These are phyloP conservation scores for Ptyas mucosa DNA, from an alignment of 2,113 vertebrate genomes.

Conservation along the genomic window DNA sequence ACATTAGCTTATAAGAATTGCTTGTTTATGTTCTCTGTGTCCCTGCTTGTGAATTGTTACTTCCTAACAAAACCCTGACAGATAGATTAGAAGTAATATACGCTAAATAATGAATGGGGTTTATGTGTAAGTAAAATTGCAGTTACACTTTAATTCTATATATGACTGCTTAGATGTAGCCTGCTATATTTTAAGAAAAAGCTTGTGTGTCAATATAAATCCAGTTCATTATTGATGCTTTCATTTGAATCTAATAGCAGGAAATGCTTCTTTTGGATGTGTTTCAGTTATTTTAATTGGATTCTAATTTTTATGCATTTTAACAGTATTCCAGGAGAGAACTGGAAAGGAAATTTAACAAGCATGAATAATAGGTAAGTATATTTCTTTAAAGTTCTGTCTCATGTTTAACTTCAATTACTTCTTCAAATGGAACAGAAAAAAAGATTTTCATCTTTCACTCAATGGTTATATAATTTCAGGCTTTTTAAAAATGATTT, in stretches of 20 bases:
- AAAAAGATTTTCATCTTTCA: background rate
- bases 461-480: background rate
- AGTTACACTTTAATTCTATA: background rate
- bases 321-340: slow-evolving; percentile 77
- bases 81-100: background rate
- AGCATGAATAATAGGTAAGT: slow-evolving; percentile 76
- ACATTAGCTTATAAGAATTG: background rate
- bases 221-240: background rate
- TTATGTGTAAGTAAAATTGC: background rate
- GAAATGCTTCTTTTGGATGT: background rate
- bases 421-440: background rate
- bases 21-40: background rate
- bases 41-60: background rate
- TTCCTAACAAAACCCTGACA: background rate
- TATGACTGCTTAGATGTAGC: background rate
- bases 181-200: background rate
- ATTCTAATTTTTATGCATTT: slow-evolving; percentile 40
- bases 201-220: background rate
- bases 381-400: slow-evolving; percentile 24
- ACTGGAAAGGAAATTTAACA: slow-evolving; percentile 82
- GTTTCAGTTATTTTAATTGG: slow-evolving; percentile 29
- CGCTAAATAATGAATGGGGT: background rate
- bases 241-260: background rate
- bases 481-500: background rate
- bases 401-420: slow-evolving; percentile 11